Conservation (phyloP, 2,888 invertebrate genomes). For the Lymantria dispar region DNA sequence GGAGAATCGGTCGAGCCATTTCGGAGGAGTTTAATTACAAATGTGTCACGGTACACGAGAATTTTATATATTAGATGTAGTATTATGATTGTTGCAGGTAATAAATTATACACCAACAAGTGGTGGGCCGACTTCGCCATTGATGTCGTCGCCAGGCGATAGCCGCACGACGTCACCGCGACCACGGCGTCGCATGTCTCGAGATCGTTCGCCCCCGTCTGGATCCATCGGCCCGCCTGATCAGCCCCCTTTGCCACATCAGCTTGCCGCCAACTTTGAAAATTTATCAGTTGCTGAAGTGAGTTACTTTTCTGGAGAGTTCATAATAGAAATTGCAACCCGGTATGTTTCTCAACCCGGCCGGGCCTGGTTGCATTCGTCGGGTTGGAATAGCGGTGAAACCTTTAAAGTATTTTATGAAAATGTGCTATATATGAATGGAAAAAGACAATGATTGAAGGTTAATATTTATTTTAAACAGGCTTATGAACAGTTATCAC, state of each 20-base stretch:
- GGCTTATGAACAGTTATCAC: too few relatives aligned
- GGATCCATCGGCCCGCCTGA: conserved; percentile 47
- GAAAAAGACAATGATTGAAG: too few relatives aligned
- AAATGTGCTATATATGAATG: too few relatives aligned
- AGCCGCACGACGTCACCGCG: conserved; percentile 88
- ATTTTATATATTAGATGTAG: not conserved
- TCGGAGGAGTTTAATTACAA: too few relatives aligned
- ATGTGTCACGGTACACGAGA: too few relatives aligned
- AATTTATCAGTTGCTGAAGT: conserved; percentile 69
- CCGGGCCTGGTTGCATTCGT: too few relatives aligned
- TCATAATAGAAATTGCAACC: not conserved
- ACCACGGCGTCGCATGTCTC: conserved; percentile 75
- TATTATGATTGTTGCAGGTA: conserved; percentile 44
- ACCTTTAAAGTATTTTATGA: too few relatives aligned
- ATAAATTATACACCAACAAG: conserved; percentile 74
- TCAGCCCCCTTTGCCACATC: conserved; percentile 52
- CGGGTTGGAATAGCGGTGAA: too few relatives aligned
- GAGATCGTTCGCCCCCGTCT: conserved; percentile 70
- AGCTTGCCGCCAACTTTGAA: conserved; percentile 72
- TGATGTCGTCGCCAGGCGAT: conserved; percentile 90
- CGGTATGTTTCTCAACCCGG: too few relatives aligned
- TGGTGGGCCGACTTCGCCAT: conserved; percentile 84
- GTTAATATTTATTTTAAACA: too few relatives aligned
- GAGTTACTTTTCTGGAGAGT: conserved; percentile 10
- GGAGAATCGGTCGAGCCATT: too few relatives aligned